Evolutionary conservation across 2,888 invertebrate genomes (phyloP), one percentile per base, ranked within the genome.

Genomic region (Apamea anceps): DNA sequence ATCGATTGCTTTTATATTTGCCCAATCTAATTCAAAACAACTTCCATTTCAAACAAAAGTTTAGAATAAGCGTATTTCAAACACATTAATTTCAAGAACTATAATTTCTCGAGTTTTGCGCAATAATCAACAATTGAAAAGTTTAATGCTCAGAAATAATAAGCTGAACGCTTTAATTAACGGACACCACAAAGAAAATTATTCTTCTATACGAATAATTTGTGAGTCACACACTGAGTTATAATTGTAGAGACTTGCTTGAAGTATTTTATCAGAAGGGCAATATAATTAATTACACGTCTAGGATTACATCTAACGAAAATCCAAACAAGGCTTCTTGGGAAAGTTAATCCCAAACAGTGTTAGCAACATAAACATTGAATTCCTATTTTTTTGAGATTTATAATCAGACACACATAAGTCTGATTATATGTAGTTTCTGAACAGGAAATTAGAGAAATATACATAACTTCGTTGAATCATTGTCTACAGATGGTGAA

Each of bases 141-240:
- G 66, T 80, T 77, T 48, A 54, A 76, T 60, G 45, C 57, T 72
- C 57, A 80, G 80, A 83, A 85, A 80, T 88, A 80, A 77, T 87
- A 83, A 80, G 65, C 67, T 70, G 62, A 82, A 81, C 77, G 77
- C 15, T 85, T 88, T 87, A 88, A 89, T 88, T 81, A 88, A 85
- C 70, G 42, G 67, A 76, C 67, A 80, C 85, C 80, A 72, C 82
- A 87, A 77, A 81, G 71, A 57, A 88, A 85, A 71, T 81, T 79
- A 74, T 85, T 37, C 63, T 81, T 60, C 37, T n/a, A 73, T 68
- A 51, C 71, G 60, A 85, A 87, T 81, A 82, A 87, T 80, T 82
- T 73, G 37, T 72, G 66, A 45, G 68, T 10, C 60, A 88, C 82
- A 88, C 67, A 88, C 87, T 32, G 88, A 28, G 13, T 18, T 15